phyloP scores from a whole-genome alignment of 2,797 vertebrate species.

The Rallus crepitans region DNA sequence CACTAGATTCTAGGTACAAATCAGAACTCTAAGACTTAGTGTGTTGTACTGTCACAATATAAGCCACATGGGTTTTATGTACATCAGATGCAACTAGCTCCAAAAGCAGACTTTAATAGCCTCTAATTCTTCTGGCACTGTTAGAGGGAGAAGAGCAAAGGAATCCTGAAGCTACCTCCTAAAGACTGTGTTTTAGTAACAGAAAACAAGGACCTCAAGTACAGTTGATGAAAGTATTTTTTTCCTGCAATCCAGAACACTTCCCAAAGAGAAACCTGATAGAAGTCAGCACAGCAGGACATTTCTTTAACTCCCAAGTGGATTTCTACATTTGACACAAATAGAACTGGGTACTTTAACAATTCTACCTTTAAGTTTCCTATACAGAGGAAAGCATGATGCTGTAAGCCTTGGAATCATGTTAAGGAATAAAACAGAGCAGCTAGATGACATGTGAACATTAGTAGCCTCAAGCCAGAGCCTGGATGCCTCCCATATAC shows the following conservation, averaged over 20 bases:
- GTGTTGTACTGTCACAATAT: not conserved
- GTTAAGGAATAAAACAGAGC: not conserved
- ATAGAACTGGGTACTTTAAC: not conserved
- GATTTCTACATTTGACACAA: not conserved
- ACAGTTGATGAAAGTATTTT: not conserved
- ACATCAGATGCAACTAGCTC: not conserved
- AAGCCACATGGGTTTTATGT: not conserved
- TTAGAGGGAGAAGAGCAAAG: not conserved
- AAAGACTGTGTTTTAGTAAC: not conserved
- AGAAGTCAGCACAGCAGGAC: not conserved
- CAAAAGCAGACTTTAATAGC: not conserved
- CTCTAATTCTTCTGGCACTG: not conserved
- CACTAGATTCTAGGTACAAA: not conserved
- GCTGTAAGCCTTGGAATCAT: not conserved
- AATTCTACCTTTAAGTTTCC: not conserved
- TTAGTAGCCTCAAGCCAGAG: not conserved
- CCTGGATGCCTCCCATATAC: not conserved
- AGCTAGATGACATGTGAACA: not conserved
- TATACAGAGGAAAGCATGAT: not conserved
- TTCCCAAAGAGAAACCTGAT: not conserved
- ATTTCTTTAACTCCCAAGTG: not conserved
- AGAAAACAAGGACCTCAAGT: not conserved
- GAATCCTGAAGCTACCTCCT: not conserved
- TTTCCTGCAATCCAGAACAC: not conserved
- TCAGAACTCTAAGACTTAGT: not conserved